Percentiles rank a stretch among this genome's conserved stretches.
Conservation (phyloP, 2,888 invertebrate genomes). For the Platynereis dumerilii region DNA sequence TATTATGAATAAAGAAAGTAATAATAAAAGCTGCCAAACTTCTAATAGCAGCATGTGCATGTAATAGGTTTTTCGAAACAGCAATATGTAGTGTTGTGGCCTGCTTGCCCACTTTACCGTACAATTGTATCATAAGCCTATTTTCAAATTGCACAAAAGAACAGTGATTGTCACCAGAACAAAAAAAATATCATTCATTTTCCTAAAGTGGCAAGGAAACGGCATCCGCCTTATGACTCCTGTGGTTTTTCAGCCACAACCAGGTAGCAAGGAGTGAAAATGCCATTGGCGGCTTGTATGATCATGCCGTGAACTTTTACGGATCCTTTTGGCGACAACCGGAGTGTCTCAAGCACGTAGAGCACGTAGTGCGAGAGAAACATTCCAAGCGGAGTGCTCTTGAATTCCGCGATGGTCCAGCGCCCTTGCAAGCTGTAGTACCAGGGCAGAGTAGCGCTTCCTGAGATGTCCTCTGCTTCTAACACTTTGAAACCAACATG, state of each 20-base stretch:
- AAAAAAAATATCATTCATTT: no score
- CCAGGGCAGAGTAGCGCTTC: constrained; percentile 32
- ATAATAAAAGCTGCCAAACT: no score
- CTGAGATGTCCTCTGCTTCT: constrained; percentile 32
- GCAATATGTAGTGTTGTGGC: no score
- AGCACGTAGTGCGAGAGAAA: constrained; percentile 33
- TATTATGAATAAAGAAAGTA: no score
- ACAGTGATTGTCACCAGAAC: no score
- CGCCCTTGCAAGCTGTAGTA: constrained; percentile 26
- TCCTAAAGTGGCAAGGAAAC: no score
- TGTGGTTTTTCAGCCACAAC: constrained; percentile 33
- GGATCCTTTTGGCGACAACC: constrained; percentile 34
- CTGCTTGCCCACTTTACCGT: no score
- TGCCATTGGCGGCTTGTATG: constrained; percentile 35
- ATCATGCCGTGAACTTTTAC: constrained; percentile 31
- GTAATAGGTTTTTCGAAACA: no score
- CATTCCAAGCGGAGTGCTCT: constrained; percentile 33
- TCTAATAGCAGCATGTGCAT: no score
- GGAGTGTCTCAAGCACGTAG: constrained; percentile 29
- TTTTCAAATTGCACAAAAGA: no score
- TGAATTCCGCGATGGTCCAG: constrained; percentile 32
- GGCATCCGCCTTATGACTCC: no score
- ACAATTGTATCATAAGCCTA: no score
- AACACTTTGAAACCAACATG: constrained; percentile 35
- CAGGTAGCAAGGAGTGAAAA: constrained; percentile 36